phyloP scores from a whole-genome alignment of 2,888 invertebrate species.

The Thereva unica region DNA sequence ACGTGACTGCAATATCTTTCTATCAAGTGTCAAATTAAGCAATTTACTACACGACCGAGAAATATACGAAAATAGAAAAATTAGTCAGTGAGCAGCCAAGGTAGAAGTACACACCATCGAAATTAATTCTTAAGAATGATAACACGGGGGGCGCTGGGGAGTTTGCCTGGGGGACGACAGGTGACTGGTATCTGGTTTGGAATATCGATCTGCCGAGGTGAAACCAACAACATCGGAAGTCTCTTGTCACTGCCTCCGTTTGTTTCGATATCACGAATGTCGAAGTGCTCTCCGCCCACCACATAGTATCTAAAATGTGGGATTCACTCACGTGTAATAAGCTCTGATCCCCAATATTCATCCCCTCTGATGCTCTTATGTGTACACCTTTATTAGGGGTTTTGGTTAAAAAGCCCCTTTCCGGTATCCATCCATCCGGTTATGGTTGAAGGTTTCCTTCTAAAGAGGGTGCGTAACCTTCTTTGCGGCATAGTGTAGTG shows the following conservation, averaged over 20 bases:
- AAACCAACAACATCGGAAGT: too few relatives aligned
- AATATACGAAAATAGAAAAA: slow-evolving; percentile 32
- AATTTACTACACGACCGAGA: slow-evolving; percentile 32
- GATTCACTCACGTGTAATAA: slow-evolving; percentile 8
- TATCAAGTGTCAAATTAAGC: slow-evolving; percentile 40
- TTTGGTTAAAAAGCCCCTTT: slow-evolving; percentile 7
- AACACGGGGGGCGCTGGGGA: neutral
- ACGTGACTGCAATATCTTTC: slow-evolving; percentile 40
- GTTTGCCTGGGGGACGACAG: neutral
- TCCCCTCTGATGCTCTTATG: neutral
- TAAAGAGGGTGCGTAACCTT: neutral
- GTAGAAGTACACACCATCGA: neutral
- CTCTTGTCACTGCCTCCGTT: neutral
- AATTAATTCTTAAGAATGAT: slow-evolving; percentile 15
- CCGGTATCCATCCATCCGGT: neutral
- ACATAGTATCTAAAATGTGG: too few relatives aligned
- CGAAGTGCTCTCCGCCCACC: neutral
- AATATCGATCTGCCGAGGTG: too few relatives aligned
- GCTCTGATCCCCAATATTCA: neutral
- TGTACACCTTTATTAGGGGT: neutral
- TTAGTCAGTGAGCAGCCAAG: slow-evolving; percentile 1
- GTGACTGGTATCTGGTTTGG: neutral
- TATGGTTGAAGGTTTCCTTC: slow-evolving; percentile 4
- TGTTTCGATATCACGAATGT: neutral
- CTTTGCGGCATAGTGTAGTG: neutral